phyloP scores from a whole-genome alignment of 2,113 vertebrate species.

The Colossoma macropomum region DNA sequence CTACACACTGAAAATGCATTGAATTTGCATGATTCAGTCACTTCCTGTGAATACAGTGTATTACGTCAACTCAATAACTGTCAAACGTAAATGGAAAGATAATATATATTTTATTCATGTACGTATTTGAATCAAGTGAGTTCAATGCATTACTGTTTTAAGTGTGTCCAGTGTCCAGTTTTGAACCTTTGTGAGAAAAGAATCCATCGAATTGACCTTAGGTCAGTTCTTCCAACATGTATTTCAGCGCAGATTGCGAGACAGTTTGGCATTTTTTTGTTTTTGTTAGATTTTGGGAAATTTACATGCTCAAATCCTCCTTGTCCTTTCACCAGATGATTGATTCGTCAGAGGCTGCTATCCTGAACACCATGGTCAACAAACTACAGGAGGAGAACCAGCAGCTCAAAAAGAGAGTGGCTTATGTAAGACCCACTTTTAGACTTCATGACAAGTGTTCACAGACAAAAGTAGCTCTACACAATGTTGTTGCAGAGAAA shows the following conservation, averaged over 20 bases:
- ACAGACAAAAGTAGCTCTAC: background rate
- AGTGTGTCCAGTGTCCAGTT: too few relatives aligned
- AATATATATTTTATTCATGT: too few relatives aligned
- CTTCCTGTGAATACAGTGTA: too few relatives aligned
- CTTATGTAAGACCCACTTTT: constrained; percentile 81
- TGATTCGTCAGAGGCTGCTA: constrained; percentile 61
- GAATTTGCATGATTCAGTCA: too few relatives aligned
- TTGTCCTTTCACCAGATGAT: constrained; percentile 61
- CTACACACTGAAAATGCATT: constrained; percentile 57
- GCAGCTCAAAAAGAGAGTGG: constrained; percentile 84
- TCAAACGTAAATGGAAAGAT: too few relatives aligned
- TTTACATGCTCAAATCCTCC: constrained; percentile 3
- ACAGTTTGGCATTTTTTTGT: background rate
- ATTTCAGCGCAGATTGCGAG: background rate
- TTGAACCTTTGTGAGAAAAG: too few relatives aligned
- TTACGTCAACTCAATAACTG: too few relatives aligned
- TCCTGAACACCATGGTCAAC: constrained; percentile 63
- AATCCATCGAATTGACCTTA: too few relatives aligned
- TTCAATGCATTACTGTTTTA: too few relatives aligned
- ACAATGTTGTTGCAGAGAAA: too few relatives aligned
- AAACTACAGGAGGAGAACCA: constrained; percentile 87
- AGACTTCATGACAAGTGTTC: background rate
- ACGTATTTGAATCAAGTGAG: too few relatives aligned
- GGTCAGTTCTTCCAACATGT: too few relatives aligned
- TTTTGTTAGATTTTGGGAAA: background rate